A percentile compares a stretch with the other conserved stretches of the same genome.
Conservation (phyloP, 2,888 invertebrate species). For the Aleiodes testaceus region DNA sequence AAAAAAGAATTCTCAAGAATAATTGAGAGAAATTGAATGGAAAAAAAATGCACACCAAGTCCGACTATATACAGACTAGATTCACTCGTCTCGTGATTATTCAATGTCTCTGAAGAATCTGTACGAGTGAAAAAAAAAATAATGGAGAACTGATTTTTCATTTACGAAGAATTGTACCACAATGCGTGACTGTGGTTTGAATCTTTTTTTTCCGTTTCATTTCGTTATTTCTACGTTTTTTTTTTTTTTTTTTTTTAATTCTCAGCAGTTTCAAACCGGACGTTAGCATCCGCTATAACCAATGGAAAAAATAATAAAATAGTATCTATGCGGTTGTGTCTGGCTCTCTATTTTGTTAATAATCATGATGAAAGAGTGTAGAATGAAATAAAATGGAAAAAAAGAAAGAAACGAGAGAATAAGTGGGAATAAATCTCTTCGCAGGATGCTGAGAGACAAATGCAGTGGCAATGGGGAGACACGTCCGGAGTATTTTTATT, state of each 20-base stretch:
- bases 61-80: constrained; percentile 69
- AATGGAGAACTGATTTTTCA: neutral
- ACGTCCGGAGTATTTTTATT: constrained; percentile 5
- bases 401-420: neutral
- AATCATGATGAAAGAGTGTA: neutral
- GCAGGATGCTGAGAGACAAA: constrained; percentile 9
- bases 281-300: constrained; percentile 32
- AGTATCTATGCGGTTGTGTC: constrained; percentile 27
- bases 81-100: constrained; percentile 58
- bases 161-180: constrained; percentile 5
- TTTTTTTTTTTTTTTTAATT: neutral
- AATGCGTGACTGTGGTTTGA: constrained; percentile 31
- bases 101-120: constrained; percentile 28
- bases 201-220: too few species aligned
- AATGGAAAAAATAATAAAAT: constrained; percentile 27
- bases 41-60: constrained; percentile 62
- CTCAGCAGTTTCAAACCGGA: constrained; percentile 25
- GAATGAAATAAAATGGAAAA: neutral
- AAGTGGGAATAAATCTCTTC: neutral
- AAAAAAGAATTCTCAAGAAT: too few species aligned
- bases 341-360: constrained; percentile 24
- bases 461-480: neutral
- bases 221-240: neutral
- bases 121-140: constrained; percentile 1
- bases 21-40: too few species aligned